Base-by-base conservation (phyloP, 2,797 vertebrate species). In the Melanotaenia boesemani region DNA sequence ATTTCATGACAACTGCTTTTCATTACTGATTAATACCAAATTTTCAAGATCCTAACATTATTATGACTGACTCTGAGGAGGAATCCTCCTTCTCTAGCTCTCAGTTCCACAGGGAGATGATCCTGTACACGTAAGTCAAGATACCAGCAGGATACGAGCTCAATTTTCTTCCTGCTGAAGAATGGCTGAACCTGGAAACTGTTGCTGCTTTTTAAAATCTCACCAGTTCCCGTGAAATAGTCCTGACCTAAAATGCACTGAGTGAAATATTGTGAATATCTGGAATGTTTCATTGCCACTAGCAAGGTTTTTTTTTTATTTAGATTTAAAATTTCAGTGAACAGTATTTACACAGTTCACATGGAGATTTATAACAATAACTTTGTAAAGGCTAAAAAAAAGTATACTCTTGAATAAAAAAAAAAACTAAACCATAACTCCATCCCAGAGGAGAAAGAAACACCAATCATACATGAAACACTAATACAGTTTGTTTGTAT, bases 61-160 rank as follows among this genome's bases (percentile, higher is more conserved):
- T 44, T 1, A 24, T 0, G 12, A 63, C 24, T 26, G 56, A 70
- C 44, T 34, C n/a, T 4, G 26, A 65, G 48, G 77, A 54, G 46
- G 63, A 76, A 56, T 55, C 44, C 48, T 59, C 10, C 28, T 52
- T 36, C n/a, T 16, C 2, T 28, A 58, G 48, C 44, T 32, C 22
- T 67, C 15, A 13, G 59, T 46, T 66, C 70, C 46, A 44, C 34
- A 2, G 80, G 60, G 67, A 48, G 30, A 61, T 57, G 6, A 34
- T 2, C n/a, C 26, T 44, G 41, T 3, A 5, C 15, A 61, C 39
- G 16, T 4, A 37, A 48, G 72, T 79, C 75, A 80, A 60, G 24
- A 28, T 4, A 63, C 1, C 66, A 24, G 3, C 12, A 57, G 64
- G 22, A 46, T 26, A 54, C 1, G 24, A 44, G 55, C 32, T 16